Evolutionary conservation across 2,888 invertebrate species (phyloP).

Genomic region (Seira ritae): DNA sequence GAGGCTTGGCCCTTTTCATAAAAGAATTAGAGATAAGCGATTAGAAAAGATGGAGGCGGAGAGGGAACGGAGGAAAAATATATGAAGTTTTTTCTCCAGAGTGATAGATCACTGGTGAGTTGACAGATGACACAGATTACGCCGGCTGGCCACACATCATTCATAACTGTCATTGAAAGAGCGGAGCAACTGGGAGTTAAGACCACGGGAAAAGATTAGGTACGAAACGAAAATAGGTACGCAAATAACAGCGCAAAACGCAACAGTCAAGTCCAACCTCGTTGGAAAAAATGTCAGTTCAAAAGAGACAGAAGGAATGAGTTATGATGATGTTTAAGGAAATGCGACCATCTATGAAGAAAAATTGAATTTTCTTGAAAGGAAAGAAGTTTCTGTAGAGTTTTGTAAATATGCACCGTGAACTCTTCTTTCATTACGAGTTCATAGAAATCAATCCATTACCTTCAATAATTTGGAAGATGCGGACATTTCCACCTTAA

Average conservation of each 20-base stretch:
- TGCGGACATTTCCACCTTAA: too few species aligned
- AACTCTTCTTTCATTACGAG: too few species aligned
- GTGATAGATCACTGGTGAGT: constrained; percentile 1
- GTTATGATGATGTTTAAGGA: neutral
- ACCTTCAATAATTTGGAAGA: too few species aligned
- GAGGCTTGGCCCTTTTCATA: too few species aligned
- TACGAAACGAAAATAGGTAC: neutral
- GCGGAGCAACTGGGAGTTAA: too few species aligned
- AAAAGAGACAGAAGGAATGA: too few species aligned
- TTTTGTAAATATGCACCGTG: too few species aligned
- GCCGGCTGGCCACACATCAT: constrained; percentile 33
- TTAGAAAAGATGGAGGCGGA: neutral
- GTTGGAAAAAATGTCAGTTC: neutral
- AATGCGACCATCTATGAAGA: too few species aligned
- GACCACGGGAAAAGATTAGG: neutral
- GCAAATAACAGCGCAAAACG: neutral
- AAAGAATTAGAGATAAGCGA: too few species aligned
- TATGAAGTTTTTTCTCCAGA: neutral
- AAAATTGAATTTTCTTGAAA: too few species aligned
- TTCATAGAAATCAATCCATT: too few species aligned
- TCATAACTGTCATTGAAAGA: constrained; percentile 33
- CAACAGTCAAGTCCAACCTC: neutral
- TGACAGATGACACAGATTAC: constrained; percentile 16
- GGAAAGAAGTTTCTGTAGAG: too few species aligned
- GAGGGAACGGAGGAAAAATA: neutral